These are phyloP conservation scores for Sebastes vulpes DNA, from an alignment of 2,797 vertebrate genomes.

Conservation along the genomic window DNA sequence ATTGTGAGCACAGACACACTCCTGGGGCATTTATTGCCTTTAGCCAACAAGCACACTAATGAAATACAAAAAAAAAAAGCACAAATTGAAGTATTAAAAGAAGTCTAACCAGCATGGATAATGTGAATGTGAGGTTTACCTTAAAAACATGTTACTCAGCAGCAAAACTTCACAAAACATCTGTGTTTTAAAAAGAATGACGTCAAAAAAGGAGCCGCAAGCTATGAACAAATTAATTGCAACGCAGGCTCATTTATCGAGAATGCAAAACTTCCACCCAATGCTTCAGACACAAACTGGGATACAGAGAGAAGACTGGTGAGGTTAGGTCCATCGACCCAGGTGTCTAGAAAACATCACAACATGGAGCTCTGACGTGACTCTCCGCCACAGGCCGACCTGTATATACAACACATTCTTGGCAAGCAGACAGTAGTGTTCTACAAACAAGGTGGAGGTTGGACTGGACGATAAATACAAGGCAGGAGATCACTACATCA, in stretches of 20 bases:
- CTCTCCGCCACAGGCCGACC: not conserved
- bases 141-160: slow-evolving; percentile 61
- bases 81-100: slow-evolving; percentile 23
- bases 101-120: not conserved
- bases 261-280: not conserved
- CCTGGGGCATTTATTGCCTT: slow-evolving; percentile 51
- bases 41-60: slow-evolving; percentile 31
- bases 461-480: slow-evolving; percentile 14
- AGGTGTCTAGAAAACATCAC: slow-evolving; percentile 36
- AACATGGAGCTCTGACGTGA: slow-evolving; percentile 16
- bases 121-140: slow-evolving; percentile 25
- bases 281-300: slow-evolving; percentile 10
- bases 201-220: slow-evolving; percentile 3
- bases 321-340: slow-evolving; percentile 35
- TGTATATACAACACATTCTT: not conserved
- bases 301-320: slow-evolving; percentile 4
- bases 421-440: slow-evolving; percentile 8
- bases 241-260: not conserved
- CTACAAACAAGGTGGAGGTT: not conserved
- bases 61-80: not conserved
- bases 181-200: slow-evolving; percentile 15
- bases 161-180: slow-evolving; percentile 9
- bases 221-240: slow-evolving; percentile 39
- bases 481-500: slow-evolving; percentile 9
- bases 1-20: slow-evolving; percentile 24